phyloP scores from a whole-genome alignment of 2,797 vertebrate genomes.

The Gallirallus australis region DNA sequence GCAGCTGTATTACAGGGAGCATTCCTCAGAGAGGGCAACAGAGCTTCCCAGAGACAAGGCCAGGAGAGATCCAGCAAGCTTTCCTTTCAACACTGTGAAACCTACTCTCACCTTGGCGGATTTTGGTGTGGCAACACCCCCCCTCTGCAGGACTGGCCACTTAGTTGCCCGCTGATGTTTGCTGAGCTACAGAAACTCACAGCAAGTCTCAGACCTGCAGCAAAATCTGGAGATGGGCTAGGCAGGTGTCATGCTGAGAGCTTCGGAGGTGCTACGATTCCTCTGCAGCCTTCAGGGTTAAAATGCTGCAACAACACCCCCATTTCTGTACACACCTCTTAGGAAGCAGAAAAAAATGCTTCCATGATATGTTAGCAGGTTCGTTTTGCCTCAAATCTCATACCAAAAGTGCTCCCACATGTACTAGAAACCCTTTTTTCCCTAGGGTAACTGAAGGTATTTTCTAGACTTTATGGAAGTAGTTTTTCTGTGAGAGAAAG shows the following conservation, averaged over 20 bases:
- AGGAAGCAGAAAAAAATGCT: not conserved
- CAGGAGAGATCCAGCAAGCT: not conserved
- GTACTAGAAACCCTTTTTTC: not conserved
- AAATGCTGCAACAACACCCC: not conserved
- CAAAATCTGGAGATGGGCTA: not conserved
- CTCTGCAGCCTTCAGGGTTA: not conserved
- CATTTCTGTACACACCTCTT: not conserved
- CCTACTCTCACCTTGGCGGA: not conserved
- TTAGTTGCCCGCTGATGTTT: not conserved
- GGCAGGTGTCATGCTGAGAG: not conserved
- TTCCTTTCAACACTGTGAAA: not conserved
- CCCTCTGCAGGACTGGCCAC: not conserved
- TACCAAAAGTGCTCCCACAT: not conserved
- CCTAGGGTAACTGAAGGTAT: not conserved
- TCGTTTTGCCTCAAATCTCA: not conserved
- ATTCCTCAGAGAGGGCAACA: conserved; percentile 47
- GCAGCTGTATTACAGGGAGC: conserved; percentile 3
- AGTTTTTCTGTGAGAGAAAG: not conserved
- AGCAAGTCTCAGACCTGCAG: not conserved
- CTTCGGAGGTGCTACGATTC: not conserved
- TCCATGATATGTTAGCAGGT: not conserved
- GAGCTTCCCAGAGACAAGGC: not conserved
- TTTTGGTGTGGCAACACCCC: not conserved
- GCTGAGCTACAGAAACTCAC: not conserved
- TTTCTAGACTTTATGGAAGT: not conserved